Evolutionary conservation across 2,888 invertebrate genomes (phyloP), one percentile per base, ranked within the genome.

Genomic region (Endotricha flammealis): DNA sequence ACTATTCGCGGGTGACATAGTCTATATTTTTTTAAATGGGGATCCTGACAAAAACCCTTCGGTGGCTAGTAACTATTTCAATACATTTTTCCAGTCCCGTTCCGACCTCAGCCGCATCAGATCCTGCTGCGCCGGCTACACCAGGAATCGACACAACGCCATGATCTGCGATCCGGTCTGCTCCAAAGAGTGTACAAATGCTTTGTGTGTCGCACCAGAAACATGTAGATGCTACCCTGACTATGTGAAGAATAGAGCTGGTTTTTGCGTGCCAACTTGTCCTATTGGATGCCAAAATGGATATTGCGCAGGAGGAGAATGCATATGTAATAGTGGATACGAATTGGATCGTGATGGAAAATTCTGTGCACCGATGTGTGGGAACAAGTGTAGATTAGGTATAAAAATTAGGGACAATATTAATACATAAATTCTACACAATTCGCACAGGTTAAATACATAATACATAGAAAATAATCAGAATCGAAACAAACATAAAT

Each of bases 41-140:
- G n/a, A n/a, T n/a, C n/a, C n/a, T n/a, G n/a, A n/a, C n/a, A n/a
- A n/a, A n/a, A n/a, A n/a, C n/a, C n/a, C n/a, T n/a, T n/a, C n/a
- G n/a, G n/a, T n/a, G n/a, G n/a, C n/a, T n/a, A n/a, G n/a, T n/a
- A n/a, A n/a, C n/a, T n/a, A 17, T 9, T 27, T 9, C 24, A 28
- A 14, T 30, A 4, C 17, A 10, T 11, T 30, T 17, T 61, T 57
- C 1, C 69, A 91, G 90, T 87, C 92, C 0, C 79, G 88, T 1
- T 73, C 90, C 4, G 88, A 90, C 12, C 83, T 90, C 53, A 92
- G 91, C 57, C 88, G 88, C 41, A 90, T 92, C 50, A 85, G 91
- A 44, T 86, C 91, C 12, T 94, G 94, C 61, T 94, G 94, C 60
- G 87, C 89, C 0, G 94, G 93, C 9, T 94, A 91, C 70, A 80